These are phyloP conservation scores for Drosophila mayri DNA, from an alignment of 1,140 invertebrate species.

Conservation along the genomic window DNA sequence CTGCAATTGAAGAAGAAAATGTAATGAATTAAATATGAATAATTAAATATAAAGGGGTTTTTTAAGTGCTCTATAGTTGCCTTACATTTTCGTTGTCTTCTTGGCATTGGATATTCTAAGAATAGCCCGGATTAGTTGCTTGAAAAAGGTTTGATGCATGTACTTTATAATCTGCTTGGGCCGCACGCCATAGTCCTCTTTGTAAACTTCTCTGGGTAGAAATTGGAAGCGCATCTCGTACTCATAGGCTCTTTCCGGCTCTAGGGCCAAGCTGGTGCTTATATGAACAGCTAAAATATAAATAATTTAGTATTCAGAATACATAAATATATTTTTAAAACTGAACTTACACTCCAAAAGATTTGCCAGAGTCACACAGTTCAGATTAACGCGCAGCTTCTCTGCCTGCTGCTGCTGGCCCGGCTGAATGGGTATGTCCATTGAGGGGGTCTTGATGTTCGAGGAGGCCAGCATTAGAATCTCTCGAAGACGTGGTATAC, in stretches of 20 bases:
- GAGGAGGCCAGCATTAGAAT: constrained; percentile 98
- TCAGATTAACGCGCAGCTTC: constrained; percentile 89
- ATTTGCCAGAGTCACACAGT: constrained; percentile 91
- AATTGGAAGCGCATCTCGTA: constrained; percentile 90
- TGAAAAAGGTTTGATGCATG: constrained; percentile 89
- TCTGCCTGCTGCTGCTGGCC: constrained; percentile 89
- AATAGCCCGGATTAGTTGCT: constrained; percentile 87
- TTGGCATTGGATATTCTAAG: constrained; percentile 81
- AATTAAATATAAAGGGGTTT: constrained; percentile 59
- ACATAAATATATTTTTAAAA: background rate
- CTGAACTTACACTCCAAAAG: constrained; percentile 88
- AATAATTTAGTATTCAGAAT: background rate
- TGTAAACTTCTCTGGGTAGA: constrained; percentile 90
- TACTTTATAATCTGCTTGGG: constrained; percentile 90
- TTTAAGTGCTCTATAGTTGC: background rate
- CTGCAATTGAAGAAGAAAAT: constrained; percentile 55
- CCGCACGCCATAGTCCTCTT: constrained; percentile 89
- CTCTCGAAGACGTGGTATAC: constrained; percentile 98
- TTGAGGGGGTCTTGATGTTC: constrained; percentile 97
- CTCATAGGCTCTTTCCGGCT: constrained; percentile 86
- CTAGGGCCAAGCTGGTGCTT: constrained; percentile 87
- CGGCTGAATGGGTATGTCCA: constrained; percentile 94
- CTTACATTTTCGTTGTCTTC: constrained; percentile 65
- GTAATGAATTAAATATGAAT: constrained; percentile 36
- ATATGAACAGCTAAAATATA: constrained; percentile 86